A percentile compares a stretch with the other conserved stretches of the same genome.
These are phyloP conservation scores for Mesaphorura yosii DNA, from an alignment of 1,140 invertebrate genomes.

Conservation along the genomic window DNA sequence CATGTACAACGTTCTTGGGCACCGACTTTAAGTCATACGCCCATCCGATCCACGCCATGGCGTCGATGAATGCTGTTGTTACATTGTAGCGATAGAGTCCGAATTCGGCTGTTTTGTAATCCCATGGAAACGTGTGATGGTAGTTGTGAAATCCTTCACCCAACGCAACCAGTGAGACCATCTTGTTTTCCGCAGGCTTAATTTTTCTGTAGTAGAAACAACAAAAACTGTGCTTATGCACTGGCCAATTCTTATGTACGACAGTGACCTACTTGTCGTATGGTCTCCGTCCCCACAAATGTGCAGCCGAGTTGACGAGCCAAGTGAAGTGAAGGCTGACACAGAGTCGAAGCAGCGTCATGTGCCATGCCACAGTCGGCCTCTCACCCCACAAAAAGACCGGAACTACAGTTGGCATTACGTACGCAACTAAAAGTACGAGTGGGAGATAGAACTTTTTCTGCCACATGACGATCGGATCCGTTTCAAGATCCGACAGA, in stretches of 20 bases:
- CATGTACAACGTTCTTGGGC: slow-evolving; percentile 38
- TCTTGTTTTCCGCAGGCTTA: slow-evolving; percentile 59
- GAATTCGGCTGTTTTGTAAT: slow-evolving; percentile 72
- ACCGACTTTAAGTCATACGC: slow-evolving; percentile 49
- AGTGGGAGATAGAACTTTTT: slow-evolving; percentile 71
- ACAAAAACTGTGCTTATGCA: background rate
- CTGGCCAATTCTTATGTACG: background rate
- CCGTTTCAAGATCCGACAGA: slow-evolving; percentile 67
- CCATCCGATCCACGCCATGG: slow-evolving; percentile 46
- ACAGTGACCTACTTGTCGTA: slow-evolving; percentile 43
- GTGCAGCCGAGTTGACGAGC: slow-evolving; percentile 73
- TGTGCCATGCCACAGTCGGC: slow-evolving; percentile 64
- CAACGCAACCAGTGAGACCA: slow-evolving; percentile 56
- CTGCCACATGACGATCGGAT: slow-evolving; percentile 76
- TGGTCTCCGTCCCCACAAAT: slow-evolving; percentile 46
- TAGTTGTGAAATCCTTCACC: slow-evolving; percentile 93
- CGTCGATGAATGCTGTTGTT: slow-evolving; percentile 52
- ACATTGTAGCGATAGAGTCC: slow-evolving; percentile 50
- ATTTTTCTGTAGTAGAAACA: slow-evolving; percentile 45
- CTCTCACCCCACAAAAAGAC: slow-evolving; percentile 75
- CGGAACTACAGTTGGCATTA: slow-evolving; percentile 72
- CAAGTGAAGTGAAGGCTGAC: slow-evolving; percentile 85
- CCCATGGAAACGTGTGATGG: slow-evolving; percentile 91
- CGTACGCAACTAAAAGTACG: slow-evolving; percentile 71
- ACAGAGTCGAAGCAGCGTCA: slow-evolving; percentile 73